Evolutionary conservation across 2,113 vertebrate genomes (phyloP).

Genomic region (Colius striatus): DNA sequence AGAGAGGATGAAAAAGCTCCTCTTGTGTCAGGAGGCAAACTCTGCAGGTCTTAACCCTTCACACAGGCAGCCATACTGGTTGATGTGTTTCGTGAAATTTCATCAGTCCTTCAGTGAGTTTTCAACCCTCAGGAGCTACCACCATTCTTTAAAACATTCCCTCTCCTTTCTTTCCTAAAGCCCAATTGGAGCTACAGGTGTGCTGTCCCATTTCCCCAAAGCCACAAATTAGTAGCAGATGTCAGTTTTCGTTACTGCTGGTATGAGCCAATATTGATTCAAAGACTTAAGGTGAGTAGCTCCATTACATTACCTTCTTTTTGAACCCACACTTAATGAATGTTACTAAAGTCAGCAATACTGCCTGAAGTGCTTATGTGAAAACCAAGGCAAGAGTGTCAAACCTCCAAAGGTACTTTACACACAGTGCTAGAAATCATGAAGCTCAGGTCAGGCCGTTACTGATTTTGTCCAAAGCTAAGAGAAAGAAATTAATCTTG

Average conservation of each 20-base stretch:
- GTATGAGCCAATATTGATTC: accelerated
- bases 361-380: background rate
- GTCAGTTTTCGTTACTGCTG: background rate
- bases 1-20: background rate
- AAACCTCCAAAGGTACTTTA: background rate
- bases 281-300: background rate
- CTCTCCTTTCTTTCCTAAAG: background rate
- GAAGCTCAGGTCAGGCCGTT: background rate
- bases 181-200: background rate
- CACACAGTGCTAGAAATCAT: background rate
- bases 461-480: background rate
- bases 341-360: background rate
- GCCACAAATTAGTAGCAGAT: background rate
- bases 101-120: background rate
- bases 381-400: background rate
- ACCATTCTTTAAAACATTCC: background rate
- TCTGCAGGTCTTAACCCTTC: background rate
- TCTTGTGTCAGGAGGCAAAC: background rate
- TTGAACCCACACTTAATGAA: background rate
- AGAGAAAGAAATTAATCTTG: slow-evolving; percentile 41
- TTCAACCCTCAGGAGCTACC: background rate
- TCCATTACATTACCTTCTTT: background rate
- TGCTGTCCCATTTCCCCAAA: background rate
- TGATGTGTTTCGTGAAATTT: background rate
- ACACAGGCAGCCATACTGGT: background rate